phyloP scores from a whole-genome alignment of 2,797 vertebrate genomes.

The Ibycter americanus region DNA sequence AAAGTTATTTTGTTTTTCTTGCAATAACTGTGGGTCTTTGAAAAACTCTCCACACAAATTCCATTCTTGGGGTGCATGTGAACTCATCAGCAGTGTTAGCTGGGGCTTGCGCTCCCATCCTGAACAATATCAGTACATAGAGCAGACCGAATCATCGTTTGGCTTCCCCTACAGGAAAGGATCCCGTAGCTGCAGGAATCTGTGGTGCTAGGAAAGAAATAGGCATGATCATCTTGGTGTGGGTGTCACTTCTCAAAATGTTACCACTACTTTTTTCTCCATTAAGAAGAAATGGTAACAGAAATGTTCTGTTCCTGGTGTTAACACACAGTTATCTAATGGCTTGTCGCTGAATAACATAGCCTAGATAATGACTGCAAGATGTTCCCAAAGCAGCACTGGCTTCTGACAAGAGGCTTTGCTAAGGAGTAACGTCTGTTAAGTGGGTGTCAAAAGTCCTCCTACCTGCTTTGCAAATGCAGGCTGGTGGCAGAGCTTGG shows the following conservation, averaged over 20 bases:
- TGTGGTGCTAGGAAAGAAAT: not conserved
- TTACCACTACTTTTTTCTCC: not conserved
- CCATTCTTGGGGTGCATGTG: not conserved
- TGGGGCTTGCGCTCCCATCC: not conserved
- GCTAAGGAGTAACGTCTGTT: not conserved
- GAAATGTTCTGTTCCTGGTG: not conserved
- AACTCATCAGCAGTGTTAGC: not conserved
- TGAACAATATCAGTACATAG: not conserved
- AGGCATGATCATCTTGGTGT: not conserved
- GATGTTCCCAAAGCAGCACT: not conserved
- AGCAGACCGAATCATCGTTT: not conserved
- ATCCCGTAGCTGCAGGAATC: not conserved
- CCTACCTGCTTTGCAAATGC: not conserved
- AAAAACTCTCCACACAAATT: not conserved
- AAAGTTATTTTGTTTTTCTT: not conserved
- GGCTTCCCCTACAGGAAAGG: not conserved
- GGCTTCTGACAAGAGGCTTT: not conserved
- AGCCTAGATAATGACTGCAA: not conserved
- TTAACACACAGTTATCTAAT: not conserved
- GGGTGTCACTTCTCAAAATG: not conserved
- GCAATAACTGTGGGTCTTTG: not conserved
- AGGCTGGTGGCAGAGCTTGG: not conserved
- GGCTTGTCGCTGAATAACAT: not conserved
- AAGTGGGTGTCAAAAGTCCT: not conserved
- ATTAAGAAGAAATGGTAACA: not conserved